Percentiles rank a stretch among this genome's conserved stretches.
These are phyloP conservation scores for Crocidura indochinensis DNA, from an alignment of 2,797 vertebrate species.

Conservation along the genomic window DNA sequence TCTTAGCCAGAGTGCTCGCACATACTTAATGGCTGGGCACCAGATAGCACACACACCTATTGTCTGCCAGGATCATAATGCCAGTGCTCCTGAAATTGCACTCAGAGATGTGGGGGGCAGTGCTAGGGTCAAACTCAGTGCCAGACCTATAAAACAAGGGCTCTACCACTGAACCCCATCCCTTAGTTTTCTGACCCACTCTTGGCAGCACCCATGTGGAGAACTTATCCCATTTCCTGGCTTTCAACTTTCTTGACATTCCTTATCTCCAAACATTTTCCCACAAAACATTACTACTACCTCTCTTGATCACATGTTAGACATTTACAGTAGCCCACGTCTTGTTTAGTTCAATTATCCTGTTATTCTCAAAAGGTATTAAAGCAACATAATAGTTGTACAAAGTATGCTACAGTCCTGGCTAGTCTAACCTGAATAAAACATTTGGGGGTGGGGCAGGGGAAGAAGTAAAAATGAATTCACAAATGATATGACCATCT, in stretches of 20 bases:
- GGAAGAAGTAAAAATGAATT: slow-evolving; percentile 13
- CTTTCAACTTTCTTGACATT: slow-evolving; percentile 16
- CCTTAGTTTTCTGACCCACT: neutral
- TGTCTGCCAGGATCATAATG: too few relatives aligned
- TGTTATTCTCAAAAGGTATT: neutral
- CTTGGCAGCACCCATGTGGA: neutral
- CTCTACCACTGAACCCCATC: too few relatives aligned
- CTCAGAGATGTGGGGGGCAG: too few relatives aligned
- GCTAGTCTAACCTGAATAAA: slow-evolving; percentile 26
- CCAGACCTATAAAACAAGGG: too few relatives aligned
- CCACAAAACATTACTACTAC: neutral
- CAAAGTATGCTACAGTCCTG: neutral
- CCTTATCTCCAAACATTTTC: slow-evolving; percentile 35
- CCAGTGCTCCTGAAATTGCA: too few relatives aligned
- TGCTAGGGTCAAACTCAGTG: too few relatives aligned
- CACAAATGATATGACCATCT: neutral
- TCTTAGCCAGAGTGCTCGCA: too few relatives aligned
- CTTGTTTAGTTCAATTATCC: neutral
- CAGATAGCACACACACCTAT: too few relatives aligned
- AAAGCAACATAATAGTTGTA: neutral
- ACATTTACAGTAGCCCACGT: slow-evolving; percentile 20
- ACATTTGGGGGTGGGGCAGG: neutral
- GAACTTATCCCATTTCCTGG: neutral
- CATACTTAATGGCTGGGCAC: too few relatives aligned
- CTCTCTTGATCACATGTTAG: slow-evolving; percentile 33